A percentile compares a stretch with the other conserved stretches of the same genome.
Conservation (phyloP, 2,797 vertebrate species). For the Phataginus tricuspis region DNA sequence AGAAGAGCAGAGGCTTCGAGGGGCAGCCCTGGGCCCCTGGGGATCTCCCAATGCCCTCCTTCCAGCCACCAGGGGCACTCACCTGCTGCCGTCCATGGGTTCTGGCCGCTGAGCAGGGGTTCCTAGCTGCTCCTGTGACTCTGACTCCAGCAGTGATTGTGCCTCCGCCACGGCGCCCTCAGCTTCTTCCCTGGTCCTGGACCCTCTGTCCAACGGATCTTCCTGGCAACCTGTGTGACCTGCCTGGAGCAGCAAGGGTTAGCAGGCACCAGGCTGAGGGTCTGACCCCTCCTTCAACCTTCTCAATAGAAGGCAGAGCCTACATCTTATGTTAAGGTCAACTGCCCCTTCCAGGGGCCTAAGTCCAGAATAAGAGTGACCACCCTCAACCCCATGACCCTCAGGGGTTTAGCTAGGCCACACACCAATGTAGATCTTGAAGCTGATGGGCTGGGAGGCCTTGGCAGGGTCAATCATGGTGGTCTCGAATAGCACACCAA, state of each 20-base stretch:
- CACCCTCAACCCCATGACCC: not conserved
- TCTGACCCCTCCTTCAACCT: not conserved
- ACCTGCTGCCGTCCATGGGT: conserved; percentile 91
- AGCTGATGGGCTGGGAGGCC: conserved; percentile 89
- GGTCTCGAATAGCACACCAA: conserved; percentile 93
- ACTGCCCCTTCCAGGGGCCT: not conserved
- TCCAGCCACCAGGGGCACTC: not conserved
- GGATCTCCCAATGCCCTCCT: not conserved
- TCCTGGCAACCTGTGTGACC: conserved; percentile 48
- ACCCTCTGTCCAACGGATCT: not conserved
- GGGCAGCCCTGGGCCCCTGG: not conserved
- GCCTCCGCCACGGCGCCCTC: conserved; percentile 81
- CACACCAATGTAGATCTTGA: conserved; percentile 95
- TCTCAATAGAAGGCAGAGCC: not conserved
- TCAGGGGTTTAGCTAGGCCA: not conserved
- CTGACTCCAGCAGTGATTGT: conserved; percentile 81
- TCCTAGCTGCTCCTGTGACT: conserved; percentile 84
- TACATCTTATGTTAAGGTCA: not conserved
- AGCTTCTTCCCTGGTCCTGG: conserved; percentile 45
- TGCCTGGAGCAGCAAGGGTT: not conserved
- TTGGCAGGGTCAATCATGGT: conserved; percentile 94
- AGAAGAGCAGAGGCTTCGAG: not conserved
- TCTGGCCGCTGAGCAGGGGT: conserved; percentile 87
- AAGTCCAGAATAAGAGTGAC: not conserved
- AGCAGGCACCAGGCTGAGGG: not conserved